Conservation (phyloP, 2,797 vertebrate species). For the Centropyge bicolor region DNA sequence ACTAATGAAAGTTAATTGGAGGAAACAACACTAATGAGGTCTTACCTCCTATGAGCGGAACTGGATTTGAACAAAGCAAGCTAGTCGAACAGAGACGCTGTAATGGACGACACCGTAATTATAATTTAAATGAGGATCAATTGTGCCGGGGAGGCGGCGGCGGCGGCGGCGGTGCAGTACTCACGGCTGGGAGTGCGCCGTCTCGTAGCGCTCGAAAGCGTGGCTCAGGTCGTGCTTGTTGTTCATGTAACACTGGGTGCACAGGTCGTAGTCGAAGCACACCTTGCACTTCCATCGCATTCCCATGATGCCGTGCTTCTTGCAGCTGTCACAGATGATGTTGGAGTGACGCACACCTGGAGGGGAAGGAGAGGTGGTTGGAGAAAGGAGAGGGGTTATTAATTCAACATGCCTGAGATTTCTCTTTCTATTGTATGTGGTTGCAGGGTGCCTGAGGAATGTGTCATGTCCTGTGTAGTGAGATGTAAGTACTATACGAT, state of each 20-base stretch:
- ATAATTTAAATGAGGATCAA: constrained; percentile 23
- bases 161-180: constrained; percentile 64
- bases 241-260: constrained; percentile 99
- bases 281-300: constrained; percentile 99
- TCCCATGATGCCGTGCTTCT: constrained; percentile 97
- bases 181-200: constrained; percentile 97
- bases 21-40: constrained; percentile 16
- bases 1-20: constrained; percentile 13
- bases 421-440: neutral
- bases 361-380: constrained; percentile 13
- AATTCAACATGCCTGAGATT: neutral
- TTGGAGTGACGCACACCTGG: constrained; percentile 97
- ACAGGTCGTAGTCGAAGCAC: constrained; percentile 98
- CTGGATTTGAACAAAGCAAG: constrained; percentile 26
- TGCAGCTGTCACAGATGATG: constrained; percentile 99
- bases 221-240: constrained; percentile 95
- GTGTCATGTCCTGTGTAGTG: neutral
- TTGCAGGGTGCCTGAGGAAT: neutral
- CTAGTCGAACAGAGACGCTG: neutral
- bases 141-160: neutral
- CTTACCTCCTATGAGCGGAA: constrained; percentile 5
- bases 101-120: neutral
- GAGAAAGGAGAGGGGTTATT: neutral
- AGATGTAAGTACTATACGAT: neutral
- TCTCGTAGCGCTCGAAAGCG: constrained; percentile 96